A percentile compares a stretch with the other conserved stretches of the same genome.
Conservation (phyloP, 2,797 vertebrate species). For the Pseudomugil gertrudae region DNA sequence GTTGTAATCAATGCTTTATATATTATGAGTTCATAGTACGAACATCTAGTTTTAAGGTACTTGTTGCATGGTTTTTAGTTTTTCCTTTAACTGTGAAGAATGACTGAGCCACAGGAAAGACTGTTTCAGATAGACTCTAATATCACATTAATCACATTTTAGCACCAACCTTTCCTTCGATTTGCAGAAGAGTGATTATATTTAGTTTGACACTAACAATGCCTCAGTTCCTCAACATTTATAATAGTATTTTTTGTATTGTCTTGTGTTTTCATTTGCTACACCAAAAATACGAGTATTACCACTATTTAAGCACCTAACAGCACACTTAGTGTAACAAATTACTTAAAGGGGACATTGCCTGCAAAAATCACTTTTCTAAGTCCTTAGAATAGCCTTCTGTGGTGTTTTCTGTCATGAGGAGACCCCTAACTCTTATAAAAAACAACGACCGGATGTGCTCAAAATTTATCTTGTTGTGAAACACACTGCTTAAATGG, state of each 20-base stretch:
- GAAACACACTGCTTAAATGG: too few species aligned
- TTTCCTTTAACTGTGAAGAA: neutral
- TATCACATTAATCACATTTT: neutral
- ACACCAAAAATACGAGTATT: neutral
- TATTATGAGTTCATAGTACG: neutral
- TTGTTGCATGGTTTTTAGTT: neutral
- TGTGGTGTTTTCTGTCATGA: too few species aligned
- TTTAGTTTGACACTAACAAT: too few species aligned
- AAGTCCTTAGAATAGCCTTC: too few species aligned
- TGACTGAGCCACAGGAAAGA: neutral
- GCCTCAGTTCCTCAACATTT: neutral
- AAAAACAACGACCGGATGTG: too few species aligned
- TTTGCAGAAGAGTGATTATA: neutral
- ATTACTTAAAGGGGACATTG: neutral
- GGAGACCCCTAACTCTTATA: too few species aligned
- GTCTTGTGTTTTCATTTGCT: neutral
- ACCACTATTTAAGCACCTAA: neutral
- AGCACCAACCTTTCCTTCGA: neutral
- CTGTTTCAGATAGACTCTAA: neutral
- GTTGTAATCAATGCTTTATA: neutral
- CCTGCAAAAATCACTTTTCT: too few species aligned
- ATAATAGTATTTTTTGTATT: too few species aligned
- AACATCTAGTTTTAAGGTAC: neutral
- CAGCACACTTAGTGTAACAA: neutral
- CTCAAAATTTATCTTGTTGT: too few species aligned